A percentile compares a stretch with the other conserved stretches of the same genome.
These are phyloP conservation scores for Sphaeridia pumilis DNA, from an alignment of 2,888 invertebrate genomes.

Conservation along the genomic window DNA sequence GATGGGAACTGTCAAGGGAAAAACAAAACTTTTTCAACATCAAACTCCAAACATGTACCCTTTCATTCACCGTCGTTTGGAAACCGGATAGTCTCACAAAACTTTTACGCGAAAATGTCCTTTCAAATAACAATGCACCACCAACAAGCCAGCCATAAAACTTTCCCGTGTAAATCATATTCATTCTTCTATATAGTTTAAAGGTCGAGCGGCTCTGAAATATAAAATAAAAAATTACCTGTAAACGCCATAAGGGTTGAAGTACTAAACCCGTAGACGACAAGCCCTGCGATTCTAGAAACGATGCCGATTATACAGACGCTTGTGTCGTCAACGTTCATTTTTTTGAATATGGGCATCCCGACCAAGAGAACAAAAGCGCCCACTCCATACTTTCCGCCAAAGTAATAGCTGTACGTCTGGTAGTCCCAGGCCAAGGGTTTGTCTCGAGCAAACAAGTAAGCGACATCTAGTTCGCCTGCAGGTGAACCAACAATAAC, in stretches of 20 bases:
- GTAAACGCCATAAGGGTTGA: slow-evolving; percentile 39
- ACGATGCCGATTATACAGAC: slow-evolving; percentile 39
- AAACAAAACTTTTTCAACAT: no score
- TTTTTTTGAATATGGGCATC: slow-evolving; percentile 36
- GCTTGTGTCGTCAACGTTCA: slow-evolving; percentile 37
- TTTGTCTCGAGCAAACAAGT: slow-evolving; percentile 40
- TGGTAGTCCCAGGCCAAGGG: slow-evolving; percentile 39
- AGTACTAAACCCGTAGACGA: slow-evolving; percentile 39
- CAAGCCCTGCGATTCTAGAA: slow-evolving; percentile 39
- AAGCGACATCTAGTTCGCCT: slow-evolving; percentile 41
- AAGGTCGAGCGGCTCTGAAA: no score
- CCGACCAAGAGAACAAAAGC: slow-evolving; percentile 38
- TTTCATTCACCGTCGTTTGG: no score
- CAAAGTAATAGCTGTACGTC: slow-evolving; percentile 39
- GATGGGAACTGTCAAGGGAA: slow-evolving; percentile 38
- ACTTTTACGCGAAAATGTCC: no score
- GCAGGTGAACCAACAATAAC: no score
- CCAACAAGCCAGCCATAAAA: no score
- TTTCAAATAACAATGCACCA: no score
- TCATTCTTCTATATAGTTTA: no score
- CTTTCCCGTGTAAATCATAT: no score
- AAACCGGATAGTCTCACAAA: no score
- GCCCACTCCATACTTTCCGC: slow-evolving; percentile 38
- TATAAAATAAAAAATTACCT: no score
- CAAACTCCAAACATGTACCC: no score